Evolutionary conservation across 2,888 invertebrate genomes (phyloP), one percentile per base, ranked within the genome.

Genomic region (Lycocerus yunnanus): DNA sequence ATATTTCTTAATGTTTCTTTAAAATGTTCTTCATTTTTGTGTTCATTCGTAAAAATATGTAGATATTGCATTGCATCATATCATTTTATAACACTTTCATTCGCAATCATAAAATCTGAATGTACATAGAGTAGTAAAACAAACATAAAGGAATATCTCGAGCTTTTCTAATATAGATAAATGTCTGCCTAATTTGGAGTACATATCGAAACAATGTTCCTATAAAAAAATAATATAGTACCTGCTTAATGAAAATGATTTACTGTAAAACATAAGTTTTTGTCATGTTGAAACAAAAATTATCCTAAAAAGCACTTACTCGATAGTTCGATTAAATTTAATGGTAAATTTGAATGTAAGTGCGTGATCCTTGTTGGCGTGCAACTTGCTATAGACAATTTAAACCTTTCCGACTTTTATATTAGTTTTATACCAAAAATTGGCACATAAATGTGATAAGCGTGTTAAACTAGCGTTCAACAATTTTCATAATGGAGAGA

Each of bases 381-480:
- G 43, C 43, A 43, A 43, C n/a, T 43, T 3, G n/a, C 43, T 43
- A n/a, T 13, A 43, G 43, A 43, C 43, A 43, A 43, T 43, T 43
- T 43, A 43, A 43, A 43, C 43, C 43, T 43, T 43, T 43, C 43
- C 43, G 43, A 43, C 43, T 43, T 79, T 79, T 77, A 72, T 76
- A 76, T 74, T 78, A 76, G 73, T 73, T 75, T 74, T 79, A 69
- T 69, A 60, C 58, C 60, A 73, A 74, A 73, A 77, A 73, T 74
- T 75, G 70, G 68, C 67, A 68, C 70, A 70, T 72, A 73, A 72
- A 73, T 66, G 60, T 69, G 61, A 60, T 65, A 70, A 73, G 68
- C 72, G 63, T 75, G 75, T 73, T 67, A 75, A 75, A 75, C 68
- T 70, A 75, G 72, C 72, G 61, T 75, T 69, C 13, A 18, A 15